Base-by-base conservation (phyloP, 2,113 vertebrate genomes). In the Sisor rabdophorus region DNA sequence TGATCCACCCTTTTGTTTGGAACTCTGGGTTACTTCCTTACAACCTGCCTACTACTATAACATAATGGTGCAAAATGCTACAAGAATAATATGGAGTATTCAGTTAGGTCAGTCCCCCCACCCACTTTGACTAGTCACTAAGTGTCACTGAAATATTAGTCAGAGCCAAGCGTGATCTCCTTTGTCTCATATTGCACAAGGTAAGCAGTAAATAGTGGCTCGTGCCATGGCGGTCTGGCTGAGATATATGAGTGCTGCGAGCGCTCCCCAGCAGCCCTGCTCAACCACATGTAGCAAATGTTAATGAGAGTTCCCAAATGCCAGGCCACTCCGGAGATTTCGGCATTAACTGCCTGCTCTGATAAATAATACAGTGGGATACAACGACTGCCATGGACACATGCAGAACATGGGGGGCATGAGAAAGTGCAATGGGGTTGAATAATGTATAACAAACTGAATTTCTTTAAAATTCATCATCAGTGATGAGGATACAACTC, bases 221-320 rank as follows among this genome's bases (percentile, higher is more conserved):
- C 65, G 64, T 72, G 77, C 70, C 73, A 72, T 76, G 63, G 64
- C 59, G 32, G 59, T 68, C 59, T 19, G 71, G 79, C 73, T 44
- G 70, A 79, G 83, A 84, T 83, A 73, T 88, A 85, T 85, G 70
- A 83, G 67, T 73, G 78, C 54, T 60, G 77, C 6, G 10, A 65
- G 79, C 40, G 55, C 79, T 82, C 80, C 82, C 71, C 65, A 85
- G 85, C 60, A 77, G 82, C 83, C 87, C 84, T 82, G 80, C 84
- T 84, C 87, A 89, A 86, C 85, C 85, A 79, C 84, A 82, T 87
- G 86, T 83, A 85, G 83, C 86, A 89, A 87, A 88, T 88, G 87
- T 87, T 89, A 90, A 89, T 87, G 87, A 87, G 83, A 83, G 76
- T 65, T 83, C 83, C 83, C 87, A 87, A 89, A 90, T 88, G 87